These are phyloP conservation scores for Polyommatus iphigenia DNA, from an alignment of 2,888 invertebrate species.

Conservation along the genomic window DNA sequence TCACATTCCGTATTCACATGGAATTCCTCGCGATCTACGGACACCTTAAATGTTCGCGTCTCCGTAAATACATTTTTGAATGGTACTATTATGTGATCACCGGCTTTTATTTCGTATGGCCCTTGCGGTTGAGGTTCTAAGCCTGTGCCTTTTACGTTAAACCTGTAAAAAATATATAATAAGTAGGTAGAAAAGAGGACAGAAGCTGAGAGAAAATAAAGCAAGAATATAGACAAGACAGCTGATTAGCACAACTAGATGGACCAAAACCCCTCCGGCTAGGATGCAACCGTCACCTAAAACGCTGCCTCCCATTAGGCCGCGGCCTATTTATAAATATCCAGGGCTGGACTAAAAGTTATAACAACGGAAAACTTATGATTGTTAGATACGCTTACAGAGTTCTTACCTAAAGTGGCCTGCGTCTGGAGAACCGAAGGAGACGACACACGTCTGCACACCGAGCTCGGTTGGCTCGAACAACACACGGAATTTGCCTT, in stretches of 20 bases:
- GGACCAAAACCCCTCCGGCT: too few species aligned
- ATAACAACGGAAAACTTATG: too few species aligned
- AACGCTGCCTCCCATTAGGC: too few species aligned
- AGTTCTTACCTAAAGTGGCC: conserved; percentile 69
- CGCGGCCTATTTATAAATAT: too few species aligned
- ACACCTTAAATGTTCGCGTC: conserved; percentile 56
- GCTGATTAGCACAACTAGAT: too few species aligned
- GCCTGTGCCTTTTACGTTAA: conserved; percentile 62
- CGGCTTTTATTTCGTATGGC: conserved; percentile 60
- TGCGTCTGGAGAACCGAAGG: conserved; percentile 60
- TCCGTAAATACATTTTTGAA: conserved; percentile 70
- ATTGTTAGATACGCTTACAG: neutral
- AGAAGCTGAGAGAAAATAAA: too few species aligned
- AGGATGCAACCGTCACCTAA: too few species aligned
- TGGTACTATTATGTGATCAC: conserved; percentile 52
- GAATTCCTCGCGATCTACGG: conserved; percentile 62
- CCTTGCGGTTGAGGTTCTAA: conserved; percentile 66
- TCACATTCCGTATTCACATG: conserved; percentile 53
- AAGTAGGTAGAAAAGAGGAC: too few species aligned
- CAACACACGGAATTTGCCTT: conserved; percentile 64
- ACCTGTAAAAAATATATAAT: conserved; percentile 50
- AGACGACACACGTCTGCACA: conserved; percentile 57
- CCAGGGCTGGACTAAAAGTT: too few species aligned
- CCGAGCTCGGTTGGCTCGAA: conserved; percentile 69
- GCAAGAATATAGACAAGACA: too few species aligned